Base-by-base conservation (phyloP, 2,888 invertebrate genomes). In the Orthonevra nobilis region DNA sequence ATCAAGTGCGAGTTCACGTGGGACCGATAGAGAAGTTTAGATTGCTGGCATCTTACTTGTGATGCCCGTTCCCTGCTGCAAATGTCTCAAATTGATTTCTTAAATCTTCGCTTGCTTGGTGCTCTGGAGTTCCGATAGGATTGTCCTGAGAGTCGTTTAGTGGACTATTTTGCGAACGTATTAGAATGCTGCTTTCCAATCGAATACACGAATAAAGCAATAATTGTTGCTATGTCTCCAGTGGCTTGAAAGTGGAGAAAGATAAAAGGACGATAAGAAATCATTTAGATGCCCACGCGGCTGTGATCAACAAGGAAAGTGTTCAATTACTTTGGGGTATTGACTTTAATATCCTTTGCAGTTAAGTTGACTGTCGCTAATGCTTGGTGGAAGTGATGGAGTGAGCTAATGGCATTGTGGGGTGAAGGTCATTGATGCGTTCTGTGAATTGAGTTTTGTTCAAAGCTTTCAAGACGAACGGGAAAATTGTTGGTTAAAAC, bases 221-320 rank as follows among this genome's bases (percentile, higher is more conserved):
- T 77, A 77, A 77, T 70, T 77, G 75, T 77, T 77, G 75, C 75
- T 70, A 50, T 64, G 70, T 70, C 75, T 58, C 58, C 19, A 46
- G 56, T 32, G 75, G 36, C 48, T n/a, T 20, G 20, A 4, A n/a
- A 17, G 9, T 34, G 30, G 12, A 9, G 34, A 3, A 60, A 36
- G 15, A 56, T 38, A 48, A 68, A 48, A 68, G 17, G 50, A 38
- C 50, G 48, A 34, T 15, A 32, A 20, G 63, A 56, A 69, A 56
- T 63, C 61, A 61, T 69, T 61, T 36, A 60, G 61, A 48, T 68
- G 38, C 32, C 12, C 12, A 6, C 2, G 1, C 9, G 20, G 4
- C 20, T 17, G 28, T 15, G 20, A 10, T n/a, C 4, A 20, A 23
- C 30, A 15, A 28, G 50, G 34, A 17, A 56, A 54, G 48, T 28